Evolutionary conservation across 2,888 invertebrate genomes (phyloP), one percentile per base, ranked within the genome.

Genomic region (Heliconius hortense): DNA sequence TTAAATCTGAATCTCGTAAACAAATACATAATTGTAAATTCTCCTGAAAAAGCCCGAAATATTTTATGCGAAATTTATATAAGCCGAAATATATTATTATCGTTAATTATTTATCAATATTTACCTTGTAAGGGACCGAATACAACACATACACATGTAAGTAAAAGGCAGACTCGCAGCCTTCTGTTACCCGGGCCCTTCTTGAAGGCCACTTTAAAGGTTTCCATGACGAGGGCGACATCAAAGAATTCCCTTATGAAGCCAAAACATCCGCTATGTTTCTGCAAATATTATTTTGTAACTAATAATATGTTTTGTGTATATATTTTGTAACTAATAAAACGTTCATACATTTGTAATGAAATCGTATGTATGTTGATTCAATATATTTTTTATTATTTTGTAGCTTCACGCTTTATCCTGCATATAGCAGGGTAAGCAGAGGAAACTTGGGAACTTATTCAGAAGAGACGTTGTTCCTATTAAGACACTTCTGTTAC

Each of bases 101-200:
- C 4, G 3, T 56, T 56, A n/a, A n/a, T 56, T 21, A 56, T n/a
- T 56, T n/a, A n/a, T 56, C 56, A n/a, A 56, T 39, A n/a, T 26
- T 95, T 89, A 97, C 97, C 97, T 84, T 97, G 97, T 92, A 96
- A 92, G 0, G 97, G 97, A 75, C 97, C 97, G 82, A 97, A 97
- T 60, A 97, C 96, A 4, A 97, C 97, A 94, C 97, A 97, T 2
- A 97, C 97, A 7, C 96, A 96, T 76, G 97, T 94, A 93, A 97
- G 96, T 11, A 97, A 91, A 80, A 97, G 92, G 80, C 96, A 94
- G 5, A 97, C 97, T 77, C 97, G 95, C 76, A 95, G 94, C 79
- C 96, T 94, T 63, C 97, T 92, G 83, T 97, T 96, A 76, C 96
- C 96, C 48, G 95, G 94, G 0, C 97, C 97, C 80, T 95, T 93